Evolutionary conservation across 2,797 vertebrate genomes (phyloP), one percentile per base, ranked within the genome.

Genomic region (Mus spretus): DNA sequence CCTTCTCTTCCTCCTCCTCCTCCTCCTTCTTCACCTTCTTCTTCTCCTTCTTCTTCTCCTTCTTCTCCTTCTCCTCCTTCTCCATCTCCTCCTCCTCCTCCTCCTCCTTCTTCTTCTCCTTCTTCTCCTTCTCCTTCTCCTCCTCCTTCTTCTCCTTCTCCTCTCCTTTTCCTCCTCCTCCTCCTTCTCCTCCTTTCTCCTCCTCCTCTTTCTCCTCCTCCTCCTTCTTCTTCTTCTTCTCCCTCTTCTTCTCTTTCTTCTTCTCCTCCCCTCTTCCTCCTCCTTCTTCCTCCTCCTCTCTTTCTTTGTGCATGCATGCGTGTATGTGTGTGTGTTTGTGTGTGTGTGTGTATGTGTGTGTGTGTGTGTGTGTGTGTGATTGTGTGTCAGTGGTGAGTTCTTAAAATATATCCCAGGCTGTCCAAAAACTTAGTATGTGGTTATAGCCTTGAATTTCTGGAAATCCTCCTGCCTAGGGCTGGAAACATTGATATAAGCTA

Each of bases 1-100:
- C 1, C 12, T 1, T 1, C 11, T 12, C 0, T 26, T 12, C 1
- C 26, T 63, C 1, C 10, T 63, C 9, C 59, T 61, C 0, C 22
- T 26, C 2, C 9, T 65, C 1, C 28, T 31, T 0, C 26, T 65
- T 4, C 26, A 31, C 0, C 28, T 65, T 4, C 12, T 13, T 4
- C 12, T 65, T 4, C 63, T 12, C 22, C 20, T 61, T 59, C 20
- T 61, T 17, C 22, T 24, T 22, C 8, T 61, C 9, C 3, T 26
- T 1, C 3, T 26, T 20, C 22, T 24, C 8, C 22, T 10, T 22
- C 20, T 8, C 1, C 24, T 8, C 0, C 9, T 15, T 8, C 2
- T 22, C 2, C 9, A n/a, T 1, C 24, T 8, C 0, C 9, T 15
- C 8, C 2, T 22, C 2, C 9, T 24, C 8, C 57, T 59, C 19